Percentiles rank a stretch among this genome's conserved stretches.
Conservation (phyloP, 1,140 invertebrate species). For the Orius laevigatus region DNA sequence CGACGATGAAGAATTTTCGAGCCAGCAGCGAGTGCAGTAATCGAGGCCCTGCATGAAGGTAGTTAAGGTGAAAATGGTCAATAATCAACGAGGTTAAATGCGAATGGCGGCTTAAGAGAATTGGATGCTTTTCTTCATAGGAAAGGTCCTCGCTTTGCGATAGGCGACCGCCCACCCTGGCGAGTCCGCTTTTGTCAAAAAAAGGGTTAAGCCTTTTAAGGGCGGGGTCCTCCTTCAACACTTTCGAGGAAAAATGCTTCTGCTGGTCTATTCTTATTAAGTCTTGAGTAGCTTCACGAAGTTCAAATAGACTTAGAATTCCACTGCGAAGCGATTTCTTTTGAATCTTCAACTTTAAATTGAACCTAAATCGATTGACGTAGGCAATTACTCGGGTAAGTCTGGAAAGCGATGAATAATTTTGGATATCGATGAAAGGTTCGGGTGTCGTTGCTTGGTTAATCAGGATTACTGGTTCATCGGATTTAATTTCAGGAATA, state of each 20-base stretch:
- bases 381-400: too few species aligned
- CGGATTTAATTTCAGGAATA: not conserved
- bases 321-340: too few species aligned
- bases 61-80: conserved; percentile 16
- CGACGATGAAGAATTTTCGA: conserved; percentile 24
- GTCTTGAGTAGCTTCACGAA: too few species aligned
- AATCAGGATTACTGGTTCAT: too few species aligned
- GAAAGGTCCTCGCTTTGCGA: not conserved
- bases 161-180: conserved; percentile 12
- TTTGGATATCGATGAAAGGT: too few species aligned
- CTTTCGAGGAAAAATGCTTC: too few species aligned
- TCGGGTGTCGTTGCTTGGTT: too few species aligned
- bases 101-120: not conserved
- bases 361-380: too few species aligned
- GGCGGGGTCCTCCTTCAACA: not conserved
- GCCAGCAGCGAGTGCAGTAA: conserved; percentile 21
- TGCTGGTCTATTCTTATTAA: too few species aligned
- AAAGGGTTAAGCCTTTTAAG: not conserved
- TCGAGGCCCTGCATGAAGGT: conserved; percentile 7
- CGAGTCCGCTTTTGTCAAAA: not conserved
- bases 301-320: too few species aligned
- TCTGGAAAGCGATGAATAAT: too few species aligned
- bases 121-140: not conserved
- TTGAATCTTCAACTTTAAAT: too few species aligned
- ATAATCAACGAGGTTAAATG: not conserved